phyloP scores from a whole-genome alignment of 2,113 vertebrate genomes.

The Struthidea cinerea region DNA sequence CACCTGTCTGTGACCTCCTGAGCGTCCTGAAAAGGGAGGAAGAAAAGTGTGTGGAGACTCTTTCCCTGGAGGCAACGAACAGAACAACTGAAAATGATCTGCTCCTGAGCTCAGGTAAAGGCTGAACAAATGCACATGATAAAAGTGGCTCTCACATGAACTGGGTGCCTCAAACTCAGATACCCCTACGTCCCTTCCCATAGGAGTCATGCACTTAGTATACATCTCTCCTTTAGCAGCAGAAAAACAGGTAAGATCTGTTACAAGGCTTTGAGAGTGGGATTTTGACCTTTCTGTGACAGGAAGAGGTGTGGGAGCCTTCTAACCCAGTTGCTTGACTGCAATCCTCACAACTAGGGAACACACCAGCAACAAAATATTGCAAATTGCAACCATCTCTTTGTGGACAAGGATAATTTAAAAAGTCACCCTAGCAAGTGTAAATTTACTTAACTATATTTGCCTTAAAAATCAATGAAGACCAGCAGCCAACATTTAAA shows the following conservation, averaged over 20 bases:
- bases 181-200: not conserved
- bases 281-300: not conserved
- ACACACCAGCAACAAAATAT: not conserved
- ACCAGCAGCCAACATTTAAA: not conserved
- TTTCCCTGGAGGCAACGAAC: slow-evolving; percentile 44
- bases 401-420: not conserved
- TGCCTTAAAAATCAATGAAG: not conserved
- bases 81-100: not conserved
- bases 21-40: slow-evolving; percentile 68
- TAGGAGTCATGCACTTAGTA: not conserved
- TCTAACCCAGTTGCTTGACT: not conserved
- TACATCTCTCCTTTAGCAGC: not conserved
- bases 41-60: slow-evolving; percentile 69
- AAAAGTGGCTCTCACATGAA: not conserved
- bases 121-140: not conserved
- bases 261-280: not conserved
- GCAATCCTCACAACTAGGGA: not conserved
- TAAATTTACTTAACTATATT: not conserved
- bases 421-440: not conserved
- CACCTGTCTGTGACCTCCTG: slow-evolving; percentile 74
- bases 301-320: not conserved
- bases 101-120: slow-evolving; percentile 54
- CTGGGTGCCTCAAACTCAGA: not conserved
- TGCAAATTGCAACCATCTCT: not conserved
- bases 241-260: not conserved